phyloP scores from a whole-genome alignment of 2,797 vertebrate species.

The Onychomys leucogaster region DNA sequence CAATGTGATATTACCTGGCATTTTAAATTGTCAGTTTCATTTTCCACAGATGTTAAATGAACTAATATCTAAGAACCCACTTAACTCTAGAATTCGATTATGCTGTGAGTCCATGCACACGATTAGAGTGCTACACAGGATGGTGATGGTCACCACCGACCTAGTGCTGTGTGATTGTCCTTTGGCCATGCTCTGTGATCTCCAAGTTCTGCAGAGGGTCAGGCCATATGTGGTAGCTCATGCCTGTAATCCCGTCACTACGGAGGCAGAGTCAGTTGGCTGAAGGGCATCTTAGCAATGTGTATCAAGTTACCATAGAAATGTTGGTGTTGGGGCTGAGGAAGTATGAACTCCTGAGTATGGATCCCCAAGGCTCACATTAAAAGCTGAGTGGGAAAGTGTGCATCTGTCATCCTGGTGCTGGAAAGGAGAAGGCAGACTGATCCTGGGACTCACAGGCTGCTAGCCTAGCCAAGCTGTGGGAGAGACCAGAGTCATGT shows the following conservation, averaged over 20 bases:
- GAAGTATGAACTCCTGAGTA: not conserved
- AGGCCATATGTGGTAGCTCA: not conserved
- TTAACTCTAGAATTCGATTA: conserved; percentile 27
- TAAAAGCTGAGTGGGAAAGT: not conserved
- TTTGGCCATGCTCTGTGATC: not conserved
- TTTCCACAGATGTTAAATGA: conserved; percentile 69
- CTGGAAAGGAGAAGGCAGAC: not conserved
- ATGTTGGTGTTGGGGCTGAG: not conserved
- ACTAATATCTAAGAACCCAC: conserved; percentile 20
- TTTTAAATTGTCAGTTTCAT: conserved; percentile 58
- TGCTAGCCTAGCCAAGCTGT: not conserved
- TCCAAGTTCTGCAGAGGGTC: conserved; percentile 16
- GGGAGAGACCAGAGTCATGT: not conserved
- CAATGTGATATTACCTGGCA: conserved; percentile 11
- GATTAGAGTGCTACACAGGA: not conserved
- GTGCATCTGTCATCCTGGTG: no score
- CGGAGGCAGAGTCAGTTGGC: not conserved
- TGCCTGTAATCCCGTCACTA: not conserved
- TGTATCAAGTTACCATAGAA: conserved; percentile 8
- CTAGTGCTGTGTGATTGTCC: not conserved
- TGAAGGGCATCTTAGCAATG: not conserved
- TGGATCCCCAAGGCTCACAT: not conserved
- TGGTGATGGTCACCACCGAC: not conserved
- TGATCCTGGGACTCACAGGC: no score
- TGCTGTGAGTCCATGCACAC: conserved; percentile 4